Percentiles rank a stretch among this genome's conserved stretches.
Conservation (phyloP, 2,888 invertebrate genomes). For the Drosophila melanosoma region DNA sequence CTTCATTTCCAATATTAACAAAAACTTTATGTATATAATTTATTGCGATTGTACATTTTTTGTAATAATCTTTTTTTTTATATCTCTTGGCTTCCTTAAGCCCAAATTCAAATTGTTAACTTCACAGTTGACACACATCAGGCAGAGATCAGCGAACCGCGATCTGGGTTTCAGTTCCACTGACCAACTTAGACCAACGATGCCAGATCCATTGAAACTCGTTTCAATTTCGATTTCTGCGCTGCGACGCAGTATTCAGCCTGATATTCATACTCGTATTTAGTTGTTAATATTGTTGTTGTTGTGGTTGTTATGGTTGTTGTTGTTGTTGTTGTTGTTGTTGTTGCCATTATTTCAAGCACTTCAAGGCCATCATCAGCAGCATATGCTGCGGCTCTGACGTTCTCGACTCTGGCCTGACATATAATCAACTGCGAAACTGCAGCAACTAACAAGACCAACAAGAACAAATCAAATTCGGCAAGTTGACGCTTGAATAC, state of each 20-base stretch:
- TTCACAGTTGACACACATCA: constrained; percentile 2
- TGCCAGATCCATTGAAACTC: constrained; percentile 54
- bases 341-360: constrained; percentile 28
- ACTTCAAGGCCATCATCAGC: constrained; percentile 77
- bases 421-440: constrained; percentile 72
- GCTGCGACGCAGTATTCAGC: constrained; percentile 44
- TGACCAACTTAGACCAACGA: constrained; percentile 67
- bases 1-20: no score
- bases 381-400: constrained; percentile 70
- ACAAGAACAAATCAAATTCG: not conserved
- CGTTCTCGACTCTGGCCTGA: constrained; percentile 45
- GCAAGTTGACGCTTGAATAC: constrained; percentile 1
- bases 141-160: constrained; percentile 3
- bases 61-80: no score
- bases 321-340: constrained; percentile 8
- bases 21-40: no score
- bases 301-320: constrained; percentile 3
- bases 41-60: no score
- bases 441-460: constrained; percentile 35
- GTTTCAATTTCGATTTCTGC: constrained; percentile 66
- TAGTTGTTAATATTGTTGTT: constrained; percentile 28
- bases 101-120: not conserved
- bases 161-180: constrained; percentile 45
- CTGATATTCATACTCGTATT: constrained; percentile 55
- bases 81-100: not conserved